These are phyloP conservation scores for Apteryx mantelli DNA, from an alignment of 2,113 vertebrate species.

Conservation along the genomic window DNA sequence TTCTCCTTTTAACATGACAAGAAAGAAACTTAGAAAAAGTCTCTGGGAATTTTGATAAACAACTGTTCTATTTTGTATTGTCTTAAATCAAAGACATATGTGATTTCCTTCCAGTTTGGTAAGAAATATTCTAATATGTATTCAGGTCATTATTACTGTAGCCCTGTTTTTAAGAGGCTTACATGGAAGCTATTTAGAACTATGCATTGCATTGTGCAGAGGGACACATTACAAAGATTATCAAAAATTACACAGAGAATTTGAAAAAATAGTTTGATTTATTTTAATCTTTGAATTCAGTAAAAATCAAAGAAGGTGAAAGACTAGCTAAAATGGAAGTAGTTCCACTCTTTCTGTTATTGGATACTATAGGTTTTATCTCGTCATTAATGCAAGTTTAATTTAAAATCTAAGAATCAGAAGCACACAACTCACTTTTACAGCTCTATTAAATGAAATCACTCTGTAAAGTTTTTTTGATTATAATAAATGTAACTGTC, in stretches of 20 bases:
- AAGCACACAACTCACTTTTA: not conserved
- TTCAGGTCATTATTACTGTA: not conserved
- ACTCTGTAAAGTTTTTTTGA: not conserved
- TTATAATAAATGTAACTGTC: not conserved
- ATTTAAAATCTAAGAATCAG: not conserved
- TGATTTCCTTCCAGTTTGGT: not conserved
- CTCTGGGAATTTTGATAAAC: not conserved
- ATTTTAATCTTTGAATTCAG: not conserved
- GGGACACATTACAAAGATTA: not conserved
- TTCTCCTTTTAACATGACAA: not conserved
- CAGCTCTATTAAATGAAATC: not conserved
- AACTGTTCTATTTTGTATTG: not conserved
- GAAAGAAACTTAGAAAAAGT: not conserved
- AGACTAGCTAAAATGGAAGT: not conserved
- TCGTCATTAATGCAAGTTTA: not conserved
- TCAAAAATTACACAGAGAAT: not conserved
- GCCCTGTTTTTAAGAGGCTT: not conserved
- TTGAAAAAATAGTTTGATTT: not conserved
- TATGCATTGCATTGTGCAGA: not conserved
- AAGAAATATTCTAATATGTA: not conserved
- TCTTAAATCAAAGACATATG: not conserved
- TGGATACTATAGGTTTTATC: not conserved
- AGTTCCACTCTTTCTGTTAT: not conserved
- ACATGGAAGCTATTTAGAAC: not conserved
- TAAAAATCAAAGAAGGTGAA: not conserved